Evolutionary conservation across 1,140 invertebrate genomes (phyloP), one percentile per base, ranked within the genome.

Genomic region (Bombus superbus): DNA sequence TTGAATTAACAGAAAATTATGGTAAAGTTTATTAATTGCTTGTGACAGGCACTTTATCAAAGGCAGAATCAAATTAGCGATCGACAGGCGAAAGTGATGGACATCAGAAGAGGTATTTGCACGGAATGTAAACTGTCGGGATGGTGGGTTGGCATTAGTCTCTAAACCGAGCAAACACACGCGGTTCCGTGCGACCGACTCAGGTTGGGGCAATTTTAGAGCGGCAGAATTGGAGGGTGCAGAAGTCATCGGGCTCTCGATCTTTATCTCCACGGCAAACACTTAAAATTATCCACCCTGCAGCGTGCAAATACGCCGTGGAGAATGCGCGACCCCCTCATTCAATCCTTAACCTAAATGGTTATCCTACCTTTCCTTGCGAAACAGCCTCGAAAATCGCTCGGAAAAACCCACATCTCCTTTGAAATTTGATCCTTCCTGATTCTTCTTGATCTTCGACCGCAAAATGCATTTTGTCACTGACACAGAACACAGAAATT

Each of bases 121-220:
- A 79, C 76, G 64, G 40, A 73, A 69, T 68, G 69, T 89, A 86
- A 84, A 89, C 76, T 74, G 40, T 66, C 44, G 40, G 32, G 66
- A 85, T 68, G 78, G 71, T 15, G 78, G 62, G 42, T 32, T 76
- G 69, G 85, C 88, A 86, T 89, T 89, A 88, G 69, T 80, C 81
- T 89, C 86, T 89, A 89, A 89, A 89, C 88, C 87, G 81, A 64
- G 80, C 88, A 89, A 89, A 89, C 88, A 89, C 76, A 79, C 80
- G 66, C 79, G 79, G 66, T 69, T 38, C 35, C 42, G 25, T 10
- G 47, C 38, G 4, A n/a, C n/a, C 32, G 9, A 44, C 32, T 22
- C 15, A n/a, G 38, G 42, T 4, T 53, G 53, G 64, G 64, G 74
- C 84, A 72, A 75, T 85, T 62, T 74, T 72, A 89, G 87, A 89